Base-by-base conservation (phyloP, 2,888 invertebrate genomes). In the Drosophila cyrtoloma region DNA sequence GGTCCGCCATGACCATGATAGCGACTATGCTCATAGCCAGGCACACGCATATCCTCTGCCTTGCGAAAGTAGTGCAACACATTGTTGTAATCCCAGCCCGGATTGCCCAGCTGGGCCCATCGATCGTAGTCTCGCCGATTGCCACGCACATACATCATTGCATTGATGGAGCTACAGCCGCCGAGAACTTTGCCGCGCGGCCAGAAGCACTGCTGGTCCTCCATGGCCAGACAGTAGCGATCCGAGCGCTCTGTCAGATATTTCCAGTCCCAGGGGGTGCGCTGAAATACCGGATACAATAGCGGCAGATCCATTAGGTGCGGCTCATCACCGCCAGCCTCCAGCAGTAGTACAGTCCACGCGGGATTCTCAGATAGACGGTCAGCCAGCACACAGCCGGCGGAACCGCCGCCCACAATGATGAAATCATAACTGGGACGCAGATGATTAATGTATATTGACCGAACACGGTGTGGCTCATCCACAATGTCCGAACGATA, bases 121-220 rank as follows among this genome's bases (percentile, higher is more conserved):
- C 94, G 94, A 88, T 98, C 97, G 92, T 97, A 98, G 91, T 98
- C 98, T 4, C 94, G 94, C 60, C 95, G 95, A 91, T 98, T 97
- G 0, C 98, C 98, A 63, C 98, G 94, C 0, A 98, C 94, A 89
- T 98, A 98, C 70, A 97, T 94, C 98, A 98, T 98, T 26, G 97
- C 98, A 92, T 98, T 98, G 4, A 98, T 93, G 1, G 96, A 96
- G 87, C 97, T 97, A 19, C 96, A 96, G 0, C 98, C 98, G 30
- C 96, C 96, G 28, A 97, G 94, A 9, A 96, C 96, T 94, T 96
- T 97, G 0, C 96, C 97, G 33, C 97, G 94, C 0, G 97, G 97
- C 97, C 96, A 97, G 79, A 95, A 95, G 85, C 96, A 96, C 61
- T 94, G 93, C 10, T 94, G 94, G 50, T 95, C 94, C 47, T 95